Conservation (phyloP, 64 coral and sea anemone species). For the Hydrozoanthus tunicans region DNA sequence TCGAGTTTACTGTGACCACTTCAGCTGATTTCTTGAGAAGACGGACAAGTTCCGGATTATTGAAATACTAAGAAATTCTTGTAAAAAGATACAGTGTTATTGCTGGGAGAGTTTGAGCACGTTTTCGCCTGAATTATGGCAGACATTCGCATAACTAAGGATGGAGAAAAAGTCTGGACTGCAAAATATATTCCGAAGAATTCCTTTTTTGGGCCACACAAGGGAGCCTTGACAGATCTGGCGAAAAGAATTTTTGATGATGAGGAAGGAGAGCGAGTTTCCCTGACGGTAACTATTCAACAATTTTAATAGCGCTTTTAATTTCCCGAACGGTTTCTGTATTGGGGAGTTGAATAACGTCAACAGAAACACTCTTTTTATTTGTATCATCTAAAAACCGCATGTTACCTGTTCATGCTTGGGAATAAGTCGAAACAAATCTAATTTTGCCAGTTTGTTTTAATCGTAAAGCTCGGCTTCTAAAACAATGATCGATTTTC, state of each 20-base stretch:
- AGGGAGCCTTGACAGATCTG: slow-evolving; percentile 3
- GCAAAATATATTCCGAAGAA: slow-evolving; percentile 34
- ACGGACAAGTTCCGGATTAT: not conserved
- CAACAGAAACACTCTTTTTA: not conserved
- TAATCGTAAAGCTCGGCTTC: not conserved
- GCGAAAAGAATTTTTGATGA: slow-evolving; percentile 14
- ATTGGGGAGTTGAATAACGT: not conserved
- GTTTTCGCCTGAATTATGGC: slow-evolving; percentile 15
- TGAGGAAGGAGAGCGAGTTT: not conserved
- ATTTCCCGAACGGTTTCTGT: not conserved
- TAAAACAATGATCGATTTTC: not conserved
- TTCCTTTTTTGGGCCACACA: slow-evolving; percentile 23
- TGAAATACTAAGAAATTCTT: not conserved
- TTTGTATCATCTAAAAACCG: not conserved
- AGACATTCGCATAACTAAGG: slow-evolving; percentile 19
- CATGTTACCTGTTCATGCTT: not conserved
- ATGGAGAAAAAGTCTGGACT: slow-evolving; percentile 25
- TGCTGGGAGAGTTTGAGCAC: not conserved
- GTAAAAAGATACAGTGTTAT: not conserved
- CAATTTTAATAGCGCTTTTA: not conserved
- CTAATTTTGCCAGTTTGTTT: not conserved
- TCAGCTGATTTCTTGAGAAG: slow-evolving; percentile 26
- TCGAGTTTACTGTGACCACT: not conserved
- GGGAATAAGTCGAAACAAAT: not conserved
- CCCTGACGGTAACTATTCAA: not conserved